Base-by-base conservation (phyloP, 2,113 vertebrate genomes). In the Coturnix japonica region DNA sequence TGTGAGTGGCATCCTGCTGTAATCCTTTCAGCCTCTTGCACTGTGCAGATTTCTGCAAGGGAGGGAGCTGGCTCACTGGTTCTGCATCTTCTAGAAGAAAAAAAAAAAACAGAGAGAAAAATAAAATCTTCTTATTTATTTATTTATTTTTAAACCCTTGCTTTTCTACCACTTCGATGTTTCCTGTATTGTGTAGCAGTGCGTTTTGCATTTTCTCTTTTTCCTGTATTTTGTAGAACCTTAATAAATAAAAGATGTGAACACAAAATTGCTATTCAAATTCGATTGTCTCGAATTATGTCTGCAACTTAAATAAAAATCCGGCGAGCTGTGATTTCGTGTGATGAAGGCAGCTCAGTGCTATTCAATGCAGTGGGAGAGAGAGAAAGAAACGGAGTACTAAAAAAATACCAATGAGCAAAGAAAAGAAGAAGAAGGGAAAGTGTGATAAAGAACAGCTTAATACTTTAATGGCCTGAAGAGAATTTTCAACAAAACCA, bases 181-280 rank as follows among this genome's bases (percentile, higher is more conserved):
- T 94, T 81, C 76, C 16, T 88, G 14, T 54, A 53, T 96, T 92
- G 92, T 91, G 82, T 80, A 91, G 75, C 96, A 85, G 23, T 80
- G 28, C 16, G 9, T 28, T 96, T 92, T 85, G 66, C 90, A 94
- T 91, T 85, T 95, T 79, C 78, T 65, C 80, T 89, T 93, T 59
- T 26, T 85, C 91, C 49, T 94, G 74, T 96, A 94, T 95, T 96
- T 97, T 0, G 1, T 94, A 97, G 94, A 95, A 85, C 18, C 28
- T 94, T 97, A 96, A 97, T 97, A 97, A 97, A 97, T 95, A 97
- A 97, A 97, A 97, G 91, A 97, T 95, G 92, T 94, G 93, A 97
- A 97, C 94, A 96, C 76, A 90, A 95, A 97, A 97, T 96, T 97
- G 93, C 93, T 95, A 97, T 97, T 97, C 96, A 96, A 96, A 96